Base-by-base conservation (phyloP, 2,113 vertebrate genomes). In the Pycnonotus jocosus region DNA sequence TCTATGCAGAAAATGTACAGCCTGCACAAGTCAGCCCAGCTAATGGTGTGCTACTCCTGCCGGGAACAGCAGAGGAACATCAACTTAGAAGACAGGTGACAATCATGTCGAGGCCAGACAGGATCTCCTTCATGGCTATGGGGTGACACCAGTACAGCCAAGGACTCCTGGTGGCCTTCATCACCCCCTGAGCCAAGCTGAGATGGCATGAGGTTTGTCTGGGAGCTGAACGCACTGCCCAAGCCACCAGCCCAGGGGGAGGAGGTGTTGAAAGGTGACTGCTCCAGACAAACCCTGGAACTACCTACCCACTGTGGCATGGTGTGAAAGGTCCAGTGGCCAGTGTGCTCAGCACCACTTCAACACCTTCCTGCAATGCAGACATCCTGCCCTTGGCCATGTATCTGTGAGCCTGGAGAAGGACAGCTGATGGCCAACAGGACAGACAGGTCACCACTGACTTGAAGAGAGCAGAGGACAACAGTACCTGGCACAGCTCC, bases 1-100 rank as follows among this genome's bases (percentile, higher is more conserved):
- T 51, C 65, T 10, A 0, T 12, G 28, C 56, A 64, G 18, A 65
- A 68, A 54, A 54, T 1, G 15, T 11, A 53, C 1, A 2, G 33
- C 1, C 0, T 19, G 70, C 27, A 81, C 51, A 65, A 58, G 57
- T 25, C 88, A 61, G 71, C 31, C n/a, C 1, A 42, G 48, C n/a
- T 13, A 38, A 33, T 1, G 0, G 30, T 15, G 61, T 0, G 0
- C 27, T 19, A 7, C 7, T n/a, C 24, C 78, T 68, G 66, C 23
- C 12, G 6, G 23, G 57, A 51, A 30, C 28, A 56, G 61, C 31
- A 64, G 42, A 61, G 51, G n/a, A 84, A 72, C 40, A 31, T 16
- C 54, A 61, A 0, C 37, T 44, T 50, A 40, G 22, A 79, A 44
- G 31, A 42, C 0, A 5, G n/a, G 54, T 50, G 28, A 51, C 21